Base-by-base conservation (phyloP, 2,113 vertebrate species). In the Dromaius novaehollandiae region DNA sequence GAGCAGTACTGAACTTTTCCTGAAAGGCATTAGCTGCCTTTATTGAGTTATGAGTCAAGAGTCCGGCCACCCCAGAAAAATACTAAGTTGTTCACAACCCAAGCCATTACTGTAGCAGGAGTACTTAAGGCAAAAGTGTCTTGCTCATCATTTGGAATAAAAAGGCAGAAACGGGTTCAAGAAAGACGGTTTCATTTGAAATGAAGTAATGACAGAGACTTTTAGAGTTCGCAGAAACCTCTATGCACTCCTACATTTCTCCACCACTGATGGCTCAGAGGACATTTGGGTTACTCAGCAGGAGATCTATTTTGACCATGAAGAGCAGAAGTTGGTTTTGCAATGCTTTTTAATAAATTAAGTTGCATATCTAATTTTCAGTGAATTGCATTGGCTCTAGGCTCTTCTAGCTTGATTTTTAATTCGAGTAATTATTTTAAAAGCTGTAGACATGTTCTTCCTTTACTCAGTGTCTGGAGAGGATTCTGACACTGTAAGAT, bases 291-390 rank as follows among this genome's bases (percentile, higher is more conserved):
- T 75, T 93, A 60, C 76, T 88, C 40, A 60, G 78, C 4, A 1
- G 44, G 63, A 95, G 66, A 70, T 50, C 18, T 16, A 71, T 75
- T 89, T 78, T 68, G 65, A 89, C 60, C 38, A 51, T 2, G 5
- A 68, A 51, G 78, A 88, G 55, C 51, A 75, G 63, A 51, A 64
- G 68, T 55, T 51, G 71, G 25, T 89, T 95, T 88, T 93, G 68
- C 87, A 93, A 74, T 22, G 84, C 85, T 89, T 92, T 97, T 96
- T 96, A 91, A 83, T 89, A 91, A 95, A 92, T 89, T 86, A 94
- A 58, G 44, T 60, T 81, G 60, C 75, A 70, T 9, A 58, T 42
- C 95, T 96, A 95, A 90, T 92, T 90, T 97, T 95, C 96, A 86
- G 64, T 32, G 70, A 96, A 94, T 82, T 61, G 14, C 83, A 80